Conservation (phyloP, 2,113 vertebrate genomes). For the Actinemys pallida region DNA sequence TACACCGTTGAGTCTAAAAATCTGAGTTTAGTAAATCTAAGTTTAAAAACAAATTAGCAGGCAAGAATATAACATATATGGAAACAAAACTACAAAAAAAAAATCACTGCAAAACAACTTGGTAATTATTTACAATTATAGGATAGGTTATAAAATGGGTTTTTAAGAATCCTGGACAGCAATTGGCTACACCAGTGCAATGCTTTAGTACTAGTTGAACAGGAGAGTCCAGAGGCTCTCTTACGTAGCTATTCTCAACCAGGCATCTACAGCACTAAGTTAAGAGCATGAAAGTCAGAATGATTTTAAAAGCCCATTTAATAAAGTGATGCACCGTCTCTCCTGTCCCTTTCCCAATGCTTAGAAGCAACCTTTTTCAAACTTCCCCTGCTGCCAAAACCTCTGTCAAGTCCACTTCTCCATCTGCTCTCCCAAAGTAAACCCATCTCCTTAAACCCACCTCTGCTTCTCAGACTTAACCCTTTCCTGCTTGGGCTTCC, state of each 20-base stretch:
- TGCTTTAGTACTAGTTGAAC: not conserved
- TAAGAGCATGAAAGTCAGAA: not conserved
- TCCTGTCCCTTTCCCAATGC: not conserved
- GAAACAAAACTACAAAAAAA: not conserved
- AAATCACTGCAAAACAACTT: not conserved
- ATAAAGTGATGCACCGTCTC: not conserved
- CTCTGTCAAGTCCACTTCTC: not conserved
- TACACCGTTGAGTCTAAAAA: rapidly evolving
- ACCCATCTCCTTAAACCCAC: not conserved
- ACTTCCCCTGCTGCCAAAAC: not conserved
- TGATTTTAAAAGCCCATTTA: not conserved
- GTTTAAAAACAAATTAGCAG: not conserved
- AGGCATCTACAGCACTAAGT: not conserved
- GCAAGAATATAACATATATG: not conserved
- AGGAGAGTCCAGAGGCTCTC: not conserved
- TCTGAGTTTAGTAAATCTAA: not conserved
- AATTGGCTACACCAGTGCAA: not conserved
- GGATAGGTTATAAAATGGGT: not conserved
- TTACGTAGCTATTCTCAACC: not conserved
- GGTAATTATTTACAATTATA: not conserved
- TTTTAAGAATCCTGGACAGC: not conserved
- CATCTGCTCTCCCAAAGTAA: not conserved
- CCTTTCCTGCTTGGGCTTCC: not conserved
- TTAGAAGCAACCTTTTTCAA: not conserved
- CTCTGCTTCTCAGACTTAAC: not conserved